Evolutionary conservation across 1,140 invertebrate genomes (phyloP).

Genomic region (Leptestheria dahalacensis): DNA sequence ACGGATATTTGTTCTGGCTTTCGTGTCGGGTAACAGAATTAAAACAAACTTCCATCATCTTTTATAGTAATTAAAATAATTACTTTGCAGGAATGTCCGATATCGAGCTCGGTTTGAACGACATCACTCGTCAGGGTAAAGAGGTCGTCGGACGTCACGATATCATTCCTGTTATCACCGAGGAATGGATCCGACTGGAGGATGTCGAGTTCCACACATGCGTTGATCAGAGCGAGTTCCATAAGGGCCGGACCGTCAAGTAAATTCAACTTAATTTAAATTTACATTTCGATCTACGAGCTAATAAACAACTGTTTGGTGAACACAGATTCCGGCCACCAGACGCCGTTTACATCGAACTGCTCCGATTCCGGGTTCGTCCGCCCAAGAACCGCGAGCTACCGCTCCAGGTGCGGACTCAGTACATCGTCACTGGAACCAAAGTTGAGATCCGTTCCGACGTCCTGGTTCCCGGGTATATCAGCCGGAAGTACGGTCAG

Average conservation of each 20-base stretch:
- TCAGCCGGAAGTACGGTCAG: constrained; percentile 81
- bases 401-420: constrained; percentile 82
- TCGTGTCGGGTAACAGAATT: constrained; percentile 41
- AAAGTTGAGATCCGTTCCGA: constrained; percentile 87
- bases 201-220: constrained; percentile 86
- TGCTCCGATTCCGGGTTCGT: constrained; percentile 89
- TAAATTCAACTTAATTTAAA: constrained; percentile 28
- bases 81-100: constrained; percentile 69
- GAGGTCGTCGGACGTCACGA: constrained; percentile 98
- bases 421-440: constrained; percentile 68
- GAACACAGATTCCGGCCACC: constrained; percentile 82
- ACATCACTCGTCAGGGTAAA: constrained; percentile 87
- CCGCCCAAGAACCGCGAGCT: constrained; percentile 93
- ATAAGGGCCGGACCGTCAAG: constrained; percentile 80
- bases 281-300: not conserved
- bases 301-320: not conserved
- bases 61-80: not conserved
- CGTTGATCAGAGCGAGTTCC: constrained; percentile 82
- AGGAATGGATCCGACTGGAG: constrained; percentile 97
- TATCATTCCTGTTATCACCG: constrained; percentile 96
- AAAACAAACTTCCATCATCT: not conserved
- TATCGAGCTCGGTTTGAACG: constrained; percentile 93
- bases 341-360: constrained; percentile 94
- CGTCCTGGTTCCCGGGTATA: constrained; percentile 88
- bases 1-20: constrained; percentile 86